phyloP scores from a whole-genome alignment of 53 echinoderm and acorn worm species.

The Hippasteria phrygiana region DNA sequence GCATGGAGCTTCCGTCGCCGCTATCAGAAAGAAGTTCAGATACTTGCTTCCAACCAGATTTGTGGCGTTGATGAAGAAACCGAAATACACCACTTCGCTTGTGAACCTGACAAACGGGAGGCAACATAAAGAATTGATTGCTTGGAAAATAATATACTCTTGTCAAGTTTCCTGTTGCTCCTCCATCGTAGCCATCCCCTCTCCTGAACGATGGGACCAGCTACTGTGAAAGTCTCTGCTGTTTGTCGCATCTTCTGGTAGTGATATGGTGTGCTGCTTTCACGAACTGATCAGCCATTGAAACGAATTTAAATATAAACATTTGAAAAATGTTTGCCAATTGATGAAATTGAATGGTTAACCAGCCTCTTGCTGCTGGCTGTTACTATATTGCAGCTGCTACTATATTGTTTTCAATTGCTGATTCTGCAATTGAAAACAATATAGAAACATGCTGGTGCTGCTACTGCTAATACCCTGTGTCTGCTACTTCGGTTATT shows the following conservation, averaged over 20 bases:
- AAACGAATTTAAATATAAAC: no score
- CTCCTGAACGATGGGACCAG: background rate
- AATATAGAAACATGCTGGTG: no score
- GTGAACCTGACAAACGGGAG: background rate
- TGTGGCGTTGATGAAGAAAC: slow-evolving; percentile 38
- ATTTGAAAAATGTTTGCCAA: no score
- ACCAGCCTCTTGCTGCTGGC: no score
- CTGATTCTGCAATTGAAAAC: no score
- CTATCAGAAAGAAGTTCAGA: slow-evolving; percentile 45
- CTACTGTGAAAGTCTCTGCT: background rate
- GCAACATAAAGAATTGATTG: no score
- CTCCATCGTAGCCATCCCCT: background rate
- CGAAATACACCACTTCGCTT: slow-evolving; percentile 15
- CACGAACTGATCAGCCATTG: no score
- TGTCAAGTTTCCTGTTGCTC: background rate
- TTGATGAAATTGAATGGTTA: no score
- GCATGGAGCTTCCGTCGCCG: slow-evolving; percentile 28
- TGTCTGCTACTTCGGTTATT: no score
- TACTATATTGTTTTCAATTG: background rate
- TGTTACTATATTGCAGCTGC: no score
- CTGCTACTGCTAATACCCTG: no score
- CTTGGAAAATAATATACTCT: background rate
- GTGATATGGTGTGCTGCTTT: background rate
- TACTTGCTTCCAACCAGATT: slow-evolving; percentile 43
- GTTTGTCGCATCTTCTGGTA: background rate